phyloP scores from a whole-genome alignment of 2,888 invertebrate genomes.

The Vanessa cardui region DNA sequence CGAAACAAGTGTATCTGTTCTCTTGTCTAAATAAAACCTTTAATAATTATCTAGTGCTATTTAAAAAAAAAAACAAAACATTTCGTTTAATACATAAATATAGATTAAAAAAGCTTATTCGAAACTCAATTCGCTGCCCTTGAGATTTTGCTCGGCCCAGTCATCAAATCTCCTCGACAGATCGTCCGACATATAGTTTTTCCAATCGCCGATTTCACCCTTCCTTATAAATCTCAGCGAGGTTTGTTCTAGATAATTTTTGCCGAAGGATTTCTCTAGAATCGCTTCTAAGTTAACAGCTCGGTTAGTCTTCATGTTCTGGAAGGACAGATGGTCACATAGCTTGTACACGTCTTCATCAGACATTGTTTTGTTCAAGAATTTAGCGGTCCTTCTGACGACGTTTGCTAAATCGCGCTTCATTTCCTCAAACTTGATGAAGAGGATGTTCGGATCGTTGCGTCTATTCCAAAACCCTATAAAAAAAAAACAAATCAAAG shows the following conservation, averaged over 20 bases:
- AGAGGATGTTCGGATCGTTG: slow-evolving; percentile 87
- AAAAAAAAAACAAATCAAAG: slow-evolving; percentile 5
- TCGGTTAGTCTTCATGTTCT: slow-evolving; percentile 91
- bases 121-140: slow-evolving; percentile 84
- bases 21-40: neutral
- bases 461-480: slow-evolving; percentile 87
- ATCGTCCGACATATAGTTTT: slow-evolving; percentile 88
- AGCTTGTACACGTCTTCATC: slow-evolving; percentile 87
- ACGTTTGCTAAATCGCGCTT: slow-evolving; percentile 86
- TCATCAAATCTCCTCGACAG: slow-evolving; percentile 87
- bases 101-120: slow-evolving; percentile 58
- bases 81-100: neutral
- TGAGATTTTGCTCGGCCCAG: slow-evolving; percentile 85
- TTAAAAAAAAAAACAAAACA: neutral
- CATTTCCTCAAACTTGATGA: slow-evolving; percentile 93
- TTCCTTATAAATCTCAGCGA: slow-evolving; percentile 87
- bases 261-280: slow-evolving; percentile 79
- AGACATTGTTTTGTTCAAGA: slow-evolving; percentile 85
- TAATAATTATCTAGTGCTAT: neutral
- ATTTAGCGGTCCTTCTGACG: slow-evolving; percentile 87
- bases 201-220: slow-evolving; percentile 91
- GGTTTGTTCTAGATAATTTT: slow-evolving; percentile 73
- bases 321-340: slow-evolving; percentile 89
- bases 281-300: slow-evolving; percentile 88
- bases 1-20: neutral